These are phyloP conservation scores for Clunio marinus DNA, from an alignment of 2,888 invertebrate species.

Conservation along the genomic window DNA sequence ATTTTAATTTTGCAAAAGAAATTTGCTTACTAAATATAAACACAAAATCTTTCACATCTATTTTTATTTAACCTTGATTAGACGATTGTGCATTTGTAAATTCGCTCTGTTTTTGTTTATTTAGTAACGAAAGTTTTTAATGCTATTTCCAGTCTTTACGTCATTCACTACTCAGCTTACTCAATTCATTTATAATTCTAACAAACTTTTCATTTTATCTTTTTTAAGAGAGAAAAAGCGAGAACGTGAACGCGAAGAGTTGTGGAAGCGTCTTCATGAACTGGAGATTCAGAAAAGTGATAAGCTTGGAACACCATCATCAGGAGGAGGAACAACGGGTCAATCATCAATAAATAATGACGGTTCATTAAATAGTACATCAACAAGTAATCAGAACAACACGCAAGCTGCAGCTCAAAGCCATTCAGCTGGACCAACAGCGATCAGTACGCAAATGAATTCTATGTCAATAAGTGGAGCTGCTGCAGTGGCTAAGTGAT, in stretches of 20 bases:
- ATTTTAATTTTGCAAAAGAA: too few relatives aligned
- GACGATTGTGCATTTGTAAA: too few relatives aligned
- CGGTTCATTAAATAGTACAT: conserved; percentile 21
- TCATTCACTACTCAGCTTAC: background rate
- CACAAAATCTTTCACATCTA: too few relatives aligned
- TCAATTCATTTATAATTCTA: background rate
- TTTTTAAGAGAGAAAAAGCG: conserved; percentile 51
- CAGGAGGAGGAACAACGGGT: background rate
- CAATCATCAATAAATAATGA: background rate
- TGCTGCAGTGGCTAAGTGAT: conserved; percentile 45
- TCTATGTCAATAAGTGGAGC: conserved; percentile 42
- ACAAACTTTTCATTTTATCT: background rate
- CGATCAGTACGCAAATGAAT: conserved; percentile 33
- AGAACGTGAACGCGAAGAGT: conserved; percentile 93
- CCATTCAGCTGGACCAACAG: conserved; percentile 27
- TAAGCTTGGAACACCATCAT: conserved; percentile 18
- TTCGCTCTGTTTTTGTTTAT: too few relatives aligned
- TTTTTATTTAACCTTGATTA: too few relatives aligned
- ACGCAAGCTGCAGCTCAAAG: conserved; percentile 2
- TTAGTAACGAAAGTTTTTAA: too few relatives aligned
- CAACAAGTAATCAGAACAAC: conserved; percentile 32
- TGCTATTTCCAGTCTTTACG: too few relatives aligned
- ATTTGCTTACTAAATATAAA: too few relatives aligned
- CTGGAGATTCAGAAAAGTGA: conserved; percentile 50
- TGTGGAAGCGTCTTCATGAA: conserved; percentile 94